Conservation (phyloP, 2,797 vertebrate species). For the Chiloscyllium punctatum region DNA sequence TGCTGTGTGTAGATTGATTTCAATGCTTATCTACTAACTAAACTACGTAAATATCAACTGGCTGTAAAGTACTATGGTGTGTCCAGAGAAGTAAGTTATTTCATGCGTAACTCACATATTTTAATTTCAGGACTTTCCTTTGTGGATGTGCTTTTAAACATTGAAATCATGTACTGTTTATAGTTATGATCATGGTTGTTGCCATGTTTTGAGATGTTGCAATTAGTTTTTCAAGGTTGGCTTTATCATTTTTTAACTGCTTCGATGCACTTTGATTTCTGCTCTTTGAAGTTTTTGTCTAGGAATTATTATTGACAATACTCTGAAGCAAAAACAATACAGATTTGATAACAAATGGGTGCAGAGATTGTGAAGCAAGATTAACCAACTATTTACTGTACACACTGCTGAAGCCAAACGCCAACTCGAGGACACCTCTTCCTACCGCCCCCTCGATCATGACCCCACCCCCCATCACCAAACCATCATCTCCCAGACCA, state of each 20-base stretch:
- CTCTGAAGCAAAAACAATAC: not conserved
- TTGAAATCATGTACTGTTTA: not conserved
- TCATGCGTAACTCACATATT: not conserved
- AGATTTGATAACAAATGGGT: not conserved
- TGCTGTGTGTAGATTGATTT: not conserved
- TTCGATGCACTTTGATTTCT: not conserved
- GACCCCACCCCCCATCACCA: too few relatives aligned
- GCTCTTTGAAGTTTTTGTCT: not conserved
- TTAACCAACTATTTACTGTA: not conserved
- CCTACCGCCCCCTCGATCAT: too few relatives aligned
- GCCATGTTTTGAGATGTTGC: not conserved
- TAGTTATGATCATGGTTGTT: not conserved
- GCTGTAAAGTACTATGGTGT: not conserved
- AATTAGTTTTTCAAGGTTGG: not conserved
- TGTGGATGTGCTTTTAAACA: not conserved
- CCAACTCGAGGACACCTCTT: too few relatives aligned
- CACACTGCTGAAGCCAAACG: too few relatives aligned
- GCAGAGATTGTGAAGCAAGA: not conserved
- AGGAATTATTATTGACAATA: not conserved
- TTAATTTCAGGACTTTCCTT: not conserved
- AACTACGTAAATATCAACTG: not conserved
- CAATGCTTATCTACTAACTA: not conserved
- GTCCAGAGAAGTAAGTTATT: not conserved
- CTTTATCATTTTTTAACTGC: not conserved
- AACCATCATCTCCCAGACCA: too few relatives aligned